Evolutionary conservation across 92 coral and sea anemone species (phyloP).

Genomic region (Palythoa grandis): DNA sequence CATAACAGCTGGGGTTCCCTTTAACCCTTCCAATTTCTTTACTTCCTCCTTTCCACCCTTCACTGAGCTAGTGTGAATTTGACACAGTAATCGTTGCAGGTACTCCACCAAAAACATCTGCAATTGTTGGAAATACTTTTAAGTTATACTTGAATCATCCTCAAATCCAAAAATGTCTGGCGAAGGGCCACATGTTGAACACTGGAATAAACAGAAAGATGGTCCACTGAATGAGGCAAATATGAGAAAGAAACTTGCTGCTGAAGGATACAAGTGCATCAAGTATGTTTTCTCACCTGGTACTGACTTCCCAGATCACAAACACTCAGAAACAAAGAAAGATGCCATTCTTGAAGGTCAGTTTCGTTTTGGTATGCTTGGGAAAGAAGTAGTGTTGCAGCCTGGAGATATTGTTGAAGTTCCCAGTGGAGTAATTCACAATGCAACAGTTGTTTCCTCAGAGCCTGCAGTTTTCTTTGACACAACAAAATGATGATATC

Average conservation of each 20-base stretch:
- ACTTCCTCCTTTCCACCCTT: too few species aligned
- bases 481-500: conserved; percentile 44
- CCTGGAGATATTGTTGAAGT: conserved; percentile 75
- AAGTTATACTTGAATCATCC: too few species aligned
- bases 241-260: conserved; percentile 58
- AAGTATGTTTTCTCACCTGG: conserved; percentile 62
- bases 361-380: conserved; percentile 65
- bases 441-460: conserved; percentile 66
- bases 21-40: too few species aligned
- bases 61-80: too few species aligned
- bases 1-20: too few species aligned
- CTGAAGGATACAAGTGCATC: conserved; percentile 60
- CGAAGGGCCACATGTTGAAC: conserved; percentile 36
- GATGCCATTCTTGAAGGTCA: conserved; percentile 68
- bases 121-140: neutral
- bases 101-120: neutral
- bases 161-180: neutral
- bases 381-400: conserved; percentile 56
- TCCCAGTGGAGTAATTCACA: conserved; percentile 61
- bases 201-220: conserved; percentile 50
- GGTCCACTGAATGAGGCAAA: conserved; percentile 59
- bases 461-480: conserved; percentile 69
- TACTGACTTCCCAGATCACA: conserved; percentile 69
- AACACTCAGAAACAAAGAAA: conserved; percentile 60
- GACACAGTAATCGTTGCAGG: too few species aligned